phyloP scores from a whole-genome alignment of 2,797 vertebrate species.

The Pempheris klunzingeri region DNA sequence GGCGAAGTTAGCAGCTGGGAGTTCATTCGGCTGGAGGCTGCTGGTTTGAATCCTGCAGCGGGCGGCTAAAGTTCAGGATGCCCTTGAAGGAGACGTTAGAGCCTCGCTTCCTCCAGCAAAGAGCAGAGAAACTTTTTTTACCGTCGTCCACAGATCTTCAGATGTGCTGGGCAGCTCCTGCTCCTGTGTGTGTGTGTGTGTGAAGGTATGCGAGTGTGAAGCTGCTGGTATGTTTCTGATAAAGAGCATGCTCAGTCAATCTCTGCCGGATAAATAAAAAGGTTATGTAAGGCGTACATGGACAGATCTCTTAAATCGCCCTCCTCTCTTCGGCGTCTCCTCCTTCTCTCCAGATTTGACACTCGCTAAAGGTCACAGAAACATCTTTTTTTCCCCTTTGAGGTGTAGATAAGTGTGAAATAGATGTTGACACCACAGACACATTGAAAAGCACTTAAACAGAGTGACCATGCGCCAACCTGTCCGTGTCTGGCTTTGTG shows the following conservation, averaged over 20 bases:
- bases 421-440: constrained; percentile 84
- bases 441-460: constrained; percentile 86
- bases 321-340: constrained; percentile 43
- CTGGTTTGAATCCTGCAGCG: constrained; percentile 43
- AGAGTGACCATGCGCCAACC: constrained; percentile 77
- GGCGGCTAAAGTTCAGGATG: constrained; percentile 18
- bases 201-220: constrained; percentile 42
- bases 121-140: constrained; percentile 47
- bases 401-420: constrained; percentile 85
- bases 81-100: constrained; percentile 23
- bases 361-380: constrained; percentile 82
- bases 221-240: constrained; percentile 66
- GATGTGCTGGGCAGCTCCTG: constrained; percentile 32
- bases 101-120: constrained; percentile 14
- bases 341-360: constrained; percentile 75
- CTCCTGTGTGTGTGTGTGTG: constrained; percentile 57
- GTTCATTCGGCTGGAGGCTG: constrained; percentile 27
- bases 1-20: constrained; percentile 30
- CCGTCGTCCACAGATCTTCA: constrained; percentile 32
- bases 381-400: constrained; percentile 79
- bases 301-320: constrained; percentile 68
- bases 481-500: constrained; percentile 75
- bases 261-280: constrained; percentile 72
- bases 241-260: constrained; percentile 66
- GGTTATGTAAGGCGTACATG: constrained; percentile 70